Evolutionary conservation across 2,797 vertebrate genomes (phyloP), one percentile per base, ranked within the genome.

Genomic region (Trematomus bernacchii): DNA sequence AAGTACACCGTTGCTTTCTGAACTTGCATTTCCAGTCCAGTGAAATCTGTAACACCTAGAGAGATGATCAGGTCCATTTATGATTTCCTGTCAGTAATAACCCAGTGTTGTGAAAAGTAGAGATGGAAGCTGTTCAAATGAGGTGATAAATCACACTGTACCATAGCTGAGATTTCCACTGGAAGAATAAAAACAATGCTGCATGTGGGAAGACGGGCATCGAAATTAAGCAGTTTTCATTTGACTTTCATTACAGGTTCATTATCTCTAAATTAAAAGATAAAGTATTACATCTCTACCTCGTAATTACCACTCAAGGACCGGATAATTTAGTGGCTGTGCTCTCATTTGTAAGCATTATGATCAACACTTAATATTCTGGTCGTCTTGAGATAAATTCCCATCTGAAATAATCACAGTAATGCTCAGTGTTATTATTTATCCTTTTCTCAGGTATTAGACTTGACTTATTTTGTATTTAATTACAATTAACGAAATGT

Each of bases 1-100:
- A 79, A 75, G 80, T 55, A 79, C 23, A 79, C 78, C 58, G 77
- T 73, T 42, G 62, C 76, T 81, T 51, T 77, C 59, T 70, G 48
- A 61, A 51, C 23, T 21, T 76, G 21, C 21, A 19, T 30, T 33
- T 58, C 53, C n/a, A 60, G 44, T 43, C 43, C 18, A 7, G 12
- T 51, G 30, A 53, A 46, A 66, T 60, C n/a, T 58, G 46, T 10
- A 60, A 64, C 53, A 43, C 16, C 33, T 15, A 21, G 5, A 70
- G 27, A 62, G 19, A 44, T 63, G 33, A 40, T 44, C 30, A 15
- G 27, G 27, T 52, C 50, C 18, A 40, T 61, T 1, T 57, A 66
- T 10, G 54, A 15, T 15, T 47, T 61, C 10, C 65, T 63, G 33
- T 42, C 53, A n/a, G 13, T 10, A 43, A 46, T 42, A 30, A 59